These are phyloP conservation scores for Ageneiosus marmoratus DNA, from an alignment of 2,113 vertebrate species.

Conservation along the genomic window DNA sequence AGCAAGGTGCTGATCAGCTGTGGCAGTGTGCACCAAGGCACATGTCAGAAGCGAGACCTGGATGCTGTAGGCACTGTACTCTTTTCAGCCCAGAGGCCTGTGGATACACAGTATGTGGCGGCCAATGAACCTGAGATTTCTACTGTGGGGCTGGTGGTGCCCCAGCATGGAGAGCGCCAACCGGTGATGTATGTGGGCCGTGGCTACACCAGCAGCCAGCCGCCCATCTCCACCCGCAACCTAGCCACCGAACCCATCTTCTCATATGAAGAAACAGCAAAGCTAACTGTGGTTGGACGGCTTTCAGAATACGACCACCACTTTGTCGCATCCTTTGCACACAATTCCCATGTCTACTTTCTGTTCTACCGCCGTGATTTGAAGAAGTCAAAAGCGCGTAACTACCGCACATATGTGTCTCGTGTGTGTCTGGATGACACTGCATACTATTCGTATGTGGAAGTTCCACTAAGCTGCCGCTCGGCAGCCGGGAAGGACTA, in stretches of 20 bases:
- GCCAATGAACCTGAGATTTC: conserved; percentile 94
- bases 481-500: conserved; percentile 76
- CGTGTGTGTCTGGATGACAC: conserved; percentile 91
- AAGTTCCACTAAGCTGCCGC: conserved; percentile 85
- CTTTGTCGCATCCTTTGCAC: conserved; percentile 88
- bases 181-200: conserved; percentile 91
- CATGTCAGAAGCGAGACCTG: conserved; percentile 89
- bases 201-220: conserved; percentile 93
- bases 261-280: conserved; percentile 96
- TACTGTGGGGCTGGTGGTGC: conserved; percentile 89
- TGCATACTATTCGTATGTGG: conserved; percentile 95
- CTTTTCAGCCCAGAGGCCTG: conserved; percentile 85
- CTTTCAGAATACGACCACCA: conserved; percentile 97
- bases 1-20: conserved; percentile 88
- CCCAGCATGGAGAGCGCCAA: conserved; percentile 71
- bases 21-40: conserved; percentile 91
- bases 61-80: conserved; percentile 71
- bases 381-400: conserved; percentile 84
- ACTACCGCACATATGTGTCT: conserved; percentile 91
- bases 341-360: conserved; percentile 86
- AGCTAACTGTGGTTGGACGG: conserved; percentile 87
- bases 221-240: conserved; percentile 91
- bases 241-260: conserved; percentile 88
- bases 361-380: conserved; percentile 92
- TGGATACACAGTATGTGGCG: conserved; percentile 94